These are phyloP conservation scores for Rhynchomys soricoides DNA, from an alignment of 2,113 vertebrate genomes.

Conservation along the genomic window DNA sequence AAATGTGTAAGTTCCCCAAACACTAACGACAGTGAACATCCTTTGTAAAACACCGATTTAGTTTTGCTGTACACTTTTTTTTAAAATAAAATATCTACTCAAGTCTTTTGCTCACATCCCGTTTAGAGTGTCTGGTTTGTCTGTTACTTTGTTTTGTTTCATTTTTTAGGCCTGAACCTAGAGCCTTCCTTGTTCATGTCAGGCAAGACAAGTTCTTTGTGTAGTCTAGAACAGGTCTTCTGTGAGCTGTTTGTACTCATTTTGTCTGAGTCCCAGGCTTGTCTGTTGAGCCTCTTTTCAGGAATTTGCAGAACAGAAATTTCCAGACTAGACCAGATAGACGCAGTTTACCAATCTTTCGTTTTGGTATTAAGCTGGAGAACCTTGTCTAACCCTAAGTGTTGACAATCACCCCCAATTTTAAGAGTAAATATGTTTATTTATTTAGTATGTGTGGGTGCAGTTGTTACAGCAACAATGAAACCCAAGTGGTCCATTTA, in stretches of 20 bases:
- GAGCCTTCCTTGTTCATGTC: background rate
- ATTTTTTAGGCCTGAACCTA: background rate
- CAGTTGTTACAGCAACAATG: too few relatives aligned
- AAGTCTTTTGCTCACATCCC: constrained; percentile 22
- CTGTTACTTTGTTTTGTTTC: background rate
- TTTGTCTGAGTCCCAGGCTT: background rate
- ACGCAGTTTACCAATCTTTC: background rate
- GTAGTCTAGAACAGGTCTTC: background rate
- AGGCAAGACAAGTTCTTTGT: background rate
- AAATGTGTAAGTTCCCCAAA: background rate
- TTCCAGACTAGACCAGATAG: background rate
- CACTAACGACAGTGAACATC: background rate
- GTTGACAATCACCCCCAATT: background rate
- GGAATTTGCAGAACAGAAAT: background rate
- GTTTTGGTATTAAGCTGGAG: background rate
- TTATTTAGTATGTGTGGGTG: background rate
- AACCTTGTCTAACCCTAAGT: background rate
- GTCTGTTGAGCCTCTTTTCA: background rate
- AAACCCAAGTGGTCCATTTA: background rate
- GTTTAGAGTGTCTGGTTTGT: background rate
- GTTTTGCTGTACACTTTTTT: background rate
- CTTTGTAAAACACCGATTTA: background rate
- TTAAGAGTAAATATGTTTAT: background rate
- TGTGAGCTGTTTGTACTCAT: background rate
- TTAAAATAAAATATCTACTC: background rate